Base-by-base conservation (phyloP, 2,113 vertebrate genomes). In the Monarcha castaneiventris region DNA sequence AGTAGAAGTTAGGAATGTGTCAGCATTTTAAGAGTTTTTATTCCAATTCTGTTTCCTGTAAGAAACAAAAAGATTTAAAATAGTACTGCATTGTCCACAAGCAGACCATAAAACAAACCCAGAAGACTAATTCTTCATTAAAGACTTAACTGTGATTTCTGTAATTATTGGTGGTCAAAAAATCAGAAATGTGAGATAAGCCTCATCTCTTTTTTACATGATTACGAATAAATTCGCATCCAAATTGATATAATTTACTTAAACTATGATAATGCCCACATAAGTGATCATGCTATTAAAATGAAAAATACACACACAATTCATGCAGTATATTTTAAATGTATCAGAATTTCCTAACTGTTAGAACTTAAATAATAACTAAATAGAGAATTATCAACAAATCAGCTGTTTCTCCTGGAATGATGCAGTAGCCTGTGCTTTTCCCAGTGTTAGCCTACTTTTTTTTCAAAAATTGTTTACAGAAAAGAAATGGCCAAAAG, bases 1-100 rank as follows among this genome's bases (percentile, higher is more conserved):
- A 86, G 41, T 76, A 68, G 22, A 85, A 89, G 10, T 78, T 56
- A 76, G 37, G 63, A 88, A 66, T 25, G 10, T 74, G 79, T 94
- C 88, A 95, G 90, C 92, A 90, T 62, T 93, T 95, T 73, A 29
- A 58, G 55, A 88, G 22, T 66, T 89, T 84, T 87, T 66, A 90
- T 73, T 69, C 17, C 30, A 33, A 8, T 83, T 90, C 46, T 90
- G 9, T 33, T 92, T 88, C 17, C 26, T 68, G 12, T 25, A 79
- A 71, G 19, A 95, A 84, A 71, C 4, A 83, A 73, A 61, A 46
- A 41, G 0, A 68, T 26, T 55, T 35, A 43, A 84, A 89, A 66
- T 64, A 72, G n/a, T 32, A 30, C 25, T 80, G 3, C 17, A 18
- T 55, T n/a, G 55, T 67, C 43, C 37, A 46, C 12, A 81, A 74